phyloP scores from a whole-genome alignment of 2,797 vertebrate species.

The Phyllotis vaccarum region DNA sequence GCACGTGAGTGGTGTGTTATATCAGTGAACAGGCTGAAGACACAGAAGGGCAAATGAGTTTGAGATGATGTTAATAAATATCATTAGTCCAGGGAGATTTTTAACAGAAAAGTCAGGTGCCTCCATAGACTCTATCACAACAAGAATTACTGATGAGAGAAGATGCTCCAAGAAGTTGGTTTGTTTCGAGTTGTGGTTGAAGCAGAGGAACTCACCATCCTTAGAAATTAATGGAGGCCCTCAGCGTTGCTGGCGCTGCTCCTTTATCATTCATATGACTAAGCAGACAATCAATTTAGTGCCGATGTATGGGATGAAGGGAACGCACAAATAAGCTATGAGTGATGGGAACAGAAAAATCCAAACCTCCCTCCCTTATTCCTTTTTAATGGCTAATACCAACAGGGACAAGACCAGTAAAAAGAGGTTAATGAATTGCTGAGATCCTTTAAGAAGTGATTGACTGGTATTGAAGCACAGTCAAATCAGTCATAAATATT shows the following conservation, averaged over 20 bases:
- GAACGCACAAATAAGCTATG: slow-evolving; percentile 96
- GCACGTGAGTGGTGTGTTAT: background rate
- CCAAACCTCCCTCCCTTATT: slow-evolving; percentile 92
- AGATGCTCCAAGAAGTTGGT: slow-evolving; percentile 76
- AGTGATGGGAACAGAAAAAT: slow-evolving; percentile 97
- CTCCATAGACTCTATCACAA: slow-evolving; percentile 66
- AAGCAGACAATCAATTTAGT: slow-evolving; percentile 99
- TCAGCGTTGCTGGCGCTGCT: slow-evolving; percentile 90
- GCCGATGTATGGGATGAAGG: slow-evolving; percentile 96
- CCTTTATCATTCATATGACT: slow-evolving; percentile 98
- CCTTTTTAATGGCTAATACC: slow-evolving; percentile 97
- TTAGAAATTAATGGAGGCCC: slow-evolving; percentile 90
- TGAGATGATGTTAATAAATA: slow-evolving; percentile 69
- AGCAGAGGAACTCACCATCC: slow-evolving; percentile 86
- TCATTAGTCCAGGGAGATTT: slow-evolving; percentile 74
- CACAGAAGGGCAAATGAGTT: slow-evolving; percentile 25
- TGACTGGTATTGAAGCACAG: slow-evolving; percentile 97
- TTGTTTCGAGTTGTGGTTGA: slow-evolving; percentile 84
- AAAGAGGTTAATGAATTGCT: slow-evolving; percentile 99
- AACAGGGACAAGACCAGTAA: slow-evolving; percentile 96
- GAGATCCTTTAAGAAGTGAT: slow-evolving; percentile 97
- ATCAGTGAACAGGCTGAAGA: background rate
- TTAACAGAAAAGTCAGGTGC: slow-evolving; percentile 74
- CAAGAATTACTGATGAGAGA: slow-evolving; percentile 81
- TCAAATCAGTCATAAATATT: slow-evolving; percentile 99